phyloP scores from a whole-genome alignment of 2,888 invertebrate species.

The Steinernema carpocapsae region DNA sequence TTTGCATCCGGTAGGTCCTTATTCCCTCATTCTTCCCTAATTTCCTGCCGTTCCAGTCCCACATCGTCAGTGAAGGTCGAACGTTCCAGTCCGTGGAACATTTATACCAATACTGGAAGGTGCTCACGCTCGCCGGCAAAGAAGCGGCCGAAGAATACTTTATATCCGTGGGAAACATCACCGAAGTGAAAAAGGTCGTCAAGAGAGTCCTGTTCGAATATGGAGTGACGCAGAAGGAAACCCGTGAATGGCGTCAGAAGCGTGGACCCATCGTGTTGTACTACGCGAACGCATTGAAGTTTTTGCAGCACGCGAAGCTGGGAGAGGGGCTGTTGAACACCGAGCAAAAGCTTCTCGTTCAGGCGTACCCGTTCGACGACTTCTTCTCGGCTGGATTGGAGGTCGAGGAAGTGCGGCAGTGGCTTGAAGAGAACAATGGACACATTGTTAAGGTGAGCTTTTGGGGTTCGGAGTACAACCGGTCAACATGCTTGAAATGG shows the following conservation, averaged over 20 bases:
- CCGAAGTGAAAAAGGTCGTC: not conserved
- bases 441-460: not conserved
- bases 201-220: not conserved
- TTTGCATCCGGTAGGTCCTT: not conserved
- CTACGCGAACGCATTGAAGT: slow-evolving; percentile 24
- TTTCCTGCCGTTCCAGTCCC: not conserved
- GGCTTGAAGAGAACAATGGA: not conserved
- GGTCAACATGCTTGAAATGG: too few relatives aligned
- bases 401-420: not conserved
- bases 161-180: not conserved
- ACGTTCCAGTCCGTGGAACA: slow-evolving; percentile 18
- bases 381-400: slow-evolving; percentile 12
- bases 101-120: slow-evolving; percentile 12
- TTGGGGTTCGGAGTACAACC: not conserved
- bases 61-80: not conserved
- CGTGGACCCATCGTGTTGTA: not conserved
- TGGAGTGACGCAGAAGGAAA: not conserved
- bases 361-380: not conserved
- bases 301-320: not conserved
- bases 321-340: not conserved
- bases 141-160: not conserved
- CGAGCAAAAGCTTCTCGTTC: not conserved
- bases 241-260: not conserved
- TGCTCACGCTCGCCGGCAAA: slow-evolving; percentile 1
- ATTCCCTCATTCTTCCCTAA: not conserved